Percentiles rank a stretch among this genome's conserved stretches.
These are phyloP conservation scores for Anodontia alba DNA, from an alignment of 2,888 invertebrate species.

Conservation along the genomic window DNA sequence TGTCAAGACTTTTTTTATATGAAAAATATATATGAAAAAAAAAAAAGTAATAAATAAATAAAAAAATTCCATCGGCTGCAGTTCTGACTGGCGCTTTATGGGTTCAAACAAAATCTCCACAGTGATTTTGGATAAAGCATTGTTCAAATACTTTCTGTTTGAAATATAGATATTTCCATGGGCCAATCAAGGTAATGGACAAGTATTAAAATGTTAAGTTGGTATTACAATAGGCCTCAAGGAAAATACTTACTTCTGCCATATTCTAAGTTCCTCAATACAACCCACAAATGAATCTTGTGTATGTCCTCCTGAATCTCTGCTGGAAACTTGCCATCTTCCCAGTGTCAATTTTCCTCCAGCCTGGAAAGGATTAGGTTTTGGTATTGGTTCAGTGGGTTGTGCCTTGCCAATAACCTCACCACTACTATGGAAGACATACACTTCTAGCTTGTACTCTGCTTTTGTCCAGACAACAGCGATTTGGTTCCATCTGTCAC, in stretches of 20 bases:
- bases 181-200: too few species aligned
- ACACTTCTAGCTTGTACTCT: conserved; percentile 20
- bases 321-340: neutral
- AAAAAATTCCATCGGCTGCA: too few species aligned
- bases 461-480: conserved; percentile 30
- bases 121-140: too few species aligned
- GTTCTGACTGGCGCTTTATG: too few species aligned
- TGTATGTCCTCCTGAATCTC: neutral
- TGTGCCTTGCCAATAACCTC: neutral
- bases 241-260: neutral
- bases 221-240: too few species aligned
- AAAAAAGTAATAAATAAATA: too few species aligned
- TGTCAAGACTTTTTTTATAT: too few species aligned
- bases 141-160: too few species aligned
- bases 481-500: conserved; percentile 47
- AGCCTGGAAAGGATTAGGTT: conserved; percentile 30
- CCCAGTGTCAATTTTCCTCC: conserved; percentile 46
- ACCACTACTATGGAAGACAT: conserved; percentile 13
- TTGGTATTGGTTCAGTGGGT: neutral
- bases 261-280: neutral
- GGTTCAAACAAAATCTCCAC: too few species aligned
- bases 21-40: too few species aligned
- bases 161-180: too few species aligned
- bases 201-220: too few species aligned
- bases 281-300: neutral